Percentiles rank a stretch among this genome's conserved stretches.
Evolutionary conservation across 2,888 invertebrate genomes (phyloP).

Genomic region (Pteria penguin): DNA sequence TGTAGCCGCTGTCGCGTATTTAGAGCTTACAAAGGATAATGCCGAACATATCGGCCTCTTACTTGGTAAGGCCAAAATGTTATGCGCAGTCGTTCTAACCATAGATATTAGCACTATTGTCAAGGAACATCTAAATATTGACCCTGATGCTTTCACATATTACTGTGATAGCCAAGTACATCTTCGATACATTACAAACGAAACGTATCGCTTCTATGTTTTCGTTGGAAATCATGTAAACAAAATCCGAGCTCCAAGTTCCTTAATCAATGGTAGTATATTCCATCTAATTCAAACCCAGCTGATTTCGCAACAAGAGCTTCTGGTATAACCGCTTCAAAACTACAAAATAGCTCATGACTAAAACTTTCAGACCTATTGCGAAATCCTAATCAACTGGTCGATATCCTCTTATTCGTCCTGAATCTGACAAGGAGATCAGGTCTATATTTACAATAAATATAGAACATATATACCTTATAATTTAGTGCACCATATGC

Average conservation of each 20-base stretch:
- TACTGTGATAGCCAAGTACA: conserved; percentile 49
- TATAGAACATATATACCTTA: too few relatives aligned
- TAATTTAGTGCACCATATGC: too few relatives aligned
- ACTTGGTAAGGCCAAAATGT: conserved; percentile 54
- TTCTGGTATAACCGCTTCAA: neutral
- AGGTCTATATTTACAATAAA: neutral
- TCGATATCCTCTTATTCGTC: neutral
- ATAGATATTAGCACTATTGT: conserved; percentile 44
- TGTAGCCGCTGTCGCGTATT: conserved; percentile 51
- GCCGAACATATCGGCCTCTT: conserved; percentile 37
- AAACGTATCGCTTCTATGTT: conserved; percentile 28
- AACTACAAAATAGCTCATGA: neutral
- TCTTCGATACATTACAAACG: conserved; percentile 36
- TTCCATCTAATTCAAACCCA: conserved; percentile 37
- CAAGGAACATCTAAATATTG: conserved; percentile 21
- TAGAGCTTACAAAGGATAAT: conserved; percentile 14
- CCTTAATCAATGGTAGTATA: conserved; percentile 36
- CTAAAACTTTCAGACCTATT: neutral
- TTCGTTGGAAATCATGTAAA: conserved; percentile 41
- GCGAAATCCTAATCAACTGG: neutral
- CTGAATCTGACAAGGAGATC: neutral
- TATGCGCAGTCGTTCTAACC: conserved; percentile 43
- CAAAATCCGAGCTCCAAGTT: conserved; percentile 16
- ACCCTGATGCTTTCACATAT: conserved; percentile 12
- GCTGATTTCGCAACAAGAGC: conserved; percentile 27